These are phyloP conservation scores for Melinaea menophilus DNA, from an alignment of 2,888 invertebrate genomes.

Conservation along the genomic window DNA sequence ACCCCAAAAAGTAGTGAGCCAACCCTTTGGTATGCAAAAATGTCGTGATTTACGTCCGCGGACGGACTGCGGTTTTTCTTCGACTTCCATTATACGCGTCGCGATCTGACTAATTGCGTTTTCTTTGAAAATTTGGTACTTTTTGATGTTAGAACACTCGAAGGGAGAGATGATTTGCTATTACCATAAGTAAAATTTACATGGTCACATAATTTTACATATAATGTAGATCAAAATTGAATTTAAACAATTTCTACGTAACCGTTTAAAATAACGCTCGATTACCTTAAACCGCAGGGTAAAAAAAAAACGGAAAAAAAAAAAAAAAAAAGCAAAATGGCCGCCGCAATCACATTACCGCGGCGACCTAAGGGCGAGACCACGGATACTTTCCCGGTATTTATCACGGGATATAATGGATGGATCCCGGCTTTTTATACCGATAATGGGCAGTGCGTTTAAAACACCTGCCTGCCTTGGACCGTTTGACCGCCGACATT, in stretches of 20 bases:
- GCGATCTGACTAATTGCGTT: slow-evolving; percentile 31
- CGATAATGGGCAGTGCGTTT: slow-evolving; percentile 47
- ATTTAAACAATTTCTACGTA: slow-evolving; percentile 14
- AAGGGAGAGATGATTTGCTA: no score
- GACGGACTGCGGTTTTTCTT: slow-evolving; percentile 42
- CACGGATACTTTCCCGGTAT: slow-evolving; percentile 49
- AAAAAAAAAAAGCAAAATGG: slow-evolving; percentile 29
- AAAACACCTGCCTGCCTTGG: slow-evolving; percentile 36
- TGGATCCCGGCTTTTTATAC: slow-evolving; percentile 47
- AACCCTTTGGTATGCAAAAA: slow-evolving; percentile 60
- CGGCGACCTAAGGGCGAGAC: slow-evolving; percentile 52
- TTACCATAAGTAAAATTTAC: no score
- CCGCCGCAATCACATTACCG: slow-evolving; percentile 60
- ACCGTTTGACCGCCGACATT: slow-evolving; percentile 16
- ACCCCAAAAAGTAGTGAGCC: slow-evolving; percentile 52
- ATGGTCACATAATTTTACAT: no score
- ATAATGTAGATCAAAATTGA: background rate
- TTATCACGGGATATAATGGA: slow-evolving; percentile 60
- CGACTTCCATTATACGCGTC: slow-evolving; percentile 32
- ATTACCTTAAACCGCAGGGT: slow-evolving; percentile 26
- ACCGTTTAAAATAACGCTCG: slow-evolving; percentile 15
- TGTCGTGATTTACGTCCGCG: slow-evolving; percentile 52
- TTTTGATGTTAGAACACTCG: background rate
- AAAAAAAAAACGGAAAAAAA: slow-evolving; percentile 20
- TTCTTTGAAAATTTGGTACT: slow-evolving; percentile 21